A percentile compares a stretch with the other conserved stretches of the same genome.
phyloP scores from a whole-genome alignment of 2,888 invertebrate genomes.

The Lasius platythorax region DNA sequence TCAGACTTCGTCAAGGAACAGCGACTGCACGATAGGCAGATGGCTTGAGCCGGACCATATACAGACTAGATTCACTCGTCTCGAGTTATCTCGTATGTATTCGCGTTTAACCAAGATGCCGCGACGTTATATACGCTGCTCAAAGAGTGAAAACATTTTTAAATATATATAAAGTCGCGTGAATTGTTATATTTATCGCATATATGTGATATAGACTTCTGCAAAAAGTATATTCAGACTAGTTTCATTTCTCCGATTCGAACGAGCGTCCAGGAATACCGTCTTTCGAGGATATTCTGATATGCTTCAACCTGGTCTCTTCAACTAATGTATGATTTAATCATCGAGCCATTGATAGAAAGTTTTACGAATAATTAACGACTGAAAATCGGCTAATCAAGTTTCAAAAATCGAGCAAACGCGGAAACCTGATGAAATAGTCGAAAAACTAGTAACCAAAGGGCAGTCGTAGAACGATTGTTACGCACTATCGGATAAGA shows the following conservation, averaged over 20 bases:
- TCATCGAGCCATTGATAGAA: not conserved
- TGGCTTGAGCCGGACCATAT: conserved; percentile 81
- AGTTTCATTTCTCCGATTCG: not conserved
- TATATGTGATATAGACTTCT: not conserved
- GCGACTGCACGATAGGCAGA: conserved; percentile 81
- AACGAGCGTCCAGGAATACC: not conserved
- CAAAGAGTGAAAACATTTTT: not conserved
- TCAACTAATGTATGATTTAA: not conserved
- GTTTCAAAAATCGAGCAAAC: not conserved
- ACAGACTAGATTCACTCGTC: conserved; percentile 83
- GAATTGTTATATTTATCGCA: not conserved
- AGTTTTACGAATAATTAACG: not conserved
- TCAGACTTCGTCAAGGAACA: conserved; percentile 71
- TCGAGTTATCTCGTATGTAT: not conserved
- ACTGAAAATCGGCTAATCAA: not conserved
- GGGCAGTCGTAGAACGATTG: not conserved
- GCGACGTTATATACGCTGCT: not conserved
- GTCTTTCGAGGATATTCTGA: not conserved
- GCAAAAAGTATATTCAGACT: not conserved
- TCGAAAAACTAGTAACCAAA: not conserved
- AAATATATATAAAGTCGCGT: not conserved
- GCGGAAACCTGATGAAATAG: not conserved
- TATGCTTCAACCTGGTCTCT: not conserved
- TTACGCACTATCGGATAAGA: not conserved
- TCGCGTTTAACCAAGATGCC: not conserved